Conservation (phyloP, 2,888 invertebrate genomes). For the Biston betularia region DNA sequence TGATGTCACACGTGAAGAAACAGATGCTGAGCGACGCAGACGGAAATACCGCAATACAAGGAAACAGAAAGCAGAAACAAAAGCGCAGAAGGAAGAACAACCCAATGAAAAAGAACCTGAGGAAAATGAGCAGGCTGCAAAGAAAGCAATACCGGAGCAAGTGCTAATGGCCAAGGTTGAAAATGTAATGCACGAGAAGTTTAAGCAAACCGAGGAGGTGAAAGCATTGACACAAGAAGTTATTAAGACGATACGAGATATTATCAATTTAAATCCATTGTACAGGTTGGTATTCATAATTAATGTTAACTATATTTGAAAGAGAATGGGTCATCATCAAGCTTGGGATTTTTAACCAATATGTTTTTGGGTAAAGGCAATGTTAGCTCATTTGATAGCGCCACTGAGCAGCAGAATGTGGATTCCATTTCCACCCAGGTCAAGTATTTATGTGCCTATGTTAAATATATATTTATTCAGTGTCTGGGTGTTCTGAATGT, state of each 20-base stretch:
- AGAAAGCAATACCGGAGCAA: constrained; percentile 65
- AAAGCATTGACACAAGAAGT: constrained; percentile 98
- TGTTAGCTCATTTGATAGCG: too few species aligned
- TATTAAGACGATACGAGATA: constrained; percentile 98
- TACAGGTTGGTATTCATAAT: constrained; percentile 88
- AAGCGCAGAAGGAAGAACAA: constrained; percentile 32
- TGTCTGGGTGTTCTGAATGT: too few species aligned
- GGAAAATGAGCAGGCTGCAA: constrained; percentile 45
- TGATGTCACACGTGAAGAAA: constrained; percentile 93
- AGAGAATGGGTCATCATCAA: too few species aligned
- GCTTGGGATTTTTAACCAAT: too few species aligned
- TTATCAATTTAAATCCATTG: constrained; percentile 98
- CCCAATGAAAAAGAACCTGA: constrained; percentile 45
- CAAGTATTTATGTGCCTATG: too few species aligned
- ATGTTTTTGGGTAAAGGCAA: too few species aligned
- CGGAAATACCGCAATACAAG: constrained; percentile 77
- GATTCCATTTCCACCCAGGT: too few species aligned
- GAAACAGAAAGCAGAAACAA: constrained; percentile 53
- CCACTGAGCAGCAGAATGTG: too few species aligned
- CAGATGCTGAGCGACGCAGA: constrained; percentile 86
- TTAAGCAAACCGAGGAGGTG: constrained; percentile 96
- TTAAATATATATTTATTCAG: too few species aligned
- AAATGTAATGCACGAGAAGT: constrained; percentile 95
- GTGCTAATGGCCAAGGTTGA: constrained; percentile 97
- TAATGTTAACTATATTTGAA: background rate